Conservation (phyloP, 2,797 vertebrate genomes). For the Eutrigla gurnardus region DNA sequence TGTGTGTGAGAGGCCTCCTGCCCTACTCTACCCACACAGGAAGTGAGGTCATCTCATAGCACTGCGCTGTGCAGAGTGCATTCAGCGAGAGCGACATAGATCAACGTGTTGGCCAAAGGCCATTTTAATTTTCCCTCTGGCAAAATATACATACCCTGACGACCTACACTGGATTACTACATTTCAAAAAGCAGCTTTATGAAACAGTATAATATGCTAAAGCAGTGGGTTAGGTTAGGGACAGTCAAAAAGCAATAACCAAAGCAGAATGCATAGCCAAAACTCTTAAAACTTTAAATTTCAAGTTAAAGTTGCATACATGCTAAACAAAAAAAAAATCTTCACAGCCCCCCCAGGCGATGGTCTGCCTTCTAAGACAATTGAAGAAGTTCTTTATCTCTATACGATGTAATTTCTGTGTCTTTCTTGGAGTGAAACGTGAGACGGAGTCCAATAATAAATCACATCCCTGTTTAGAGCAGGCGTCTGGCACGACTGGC, state of each 20-base stretch:
- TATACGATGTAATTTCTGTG: constrained; percentile 76
- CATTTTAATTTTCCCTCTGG: constrained; percentile 60
- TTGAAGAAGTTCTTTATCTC: constrained; percentile 74
- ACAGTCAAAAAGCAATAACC: constrained; percentile 18
- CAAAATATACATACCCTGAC: constrained; percentile 59
- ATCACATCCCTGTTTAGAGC: constrained; percentile 85
- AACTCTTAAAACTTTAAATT: constrained; percentile 47
- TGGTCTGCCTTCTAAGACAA: constrained; percentile 62
- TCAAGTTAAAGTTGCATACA: constrained; percentile 53
- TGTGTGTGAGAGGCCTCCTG: constrained; percentile 66
- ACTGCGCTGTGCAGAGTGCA: constrained; percentile 69
- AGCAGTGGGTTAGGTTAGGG: constrained; percentile 3
- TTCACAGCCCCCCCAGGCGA: constrained; percentile 52
- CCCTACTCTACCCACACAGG: constrained; percentile 83
- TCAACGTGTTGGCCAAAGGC: constrained; percentile 72
- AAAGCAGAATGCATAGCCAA: constrained; percentile 25
- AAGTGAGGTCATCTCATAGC: constrained; percentile 81
- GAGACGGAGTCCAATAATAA: constrained; percentile 80
- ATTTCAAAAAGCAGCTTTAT: constrained; percentile 35
- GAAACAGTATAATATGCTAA: constrained; percentile 9
- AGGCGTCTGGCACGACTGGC: constrained; percentile 79
- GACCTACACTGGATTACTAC: constrained; percentile 29
- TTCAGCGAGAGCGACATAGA: constrained; percentile 72
- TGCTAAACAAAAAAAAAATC: constrained; percentile 48
- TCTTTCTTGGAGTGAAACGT: constrained; percentile 73